These are phyloP conservation scores for Unio pictorum DNA, from an alignment of 2,888 invertebrate genomes.

Conservation along the genomic window DNA sequence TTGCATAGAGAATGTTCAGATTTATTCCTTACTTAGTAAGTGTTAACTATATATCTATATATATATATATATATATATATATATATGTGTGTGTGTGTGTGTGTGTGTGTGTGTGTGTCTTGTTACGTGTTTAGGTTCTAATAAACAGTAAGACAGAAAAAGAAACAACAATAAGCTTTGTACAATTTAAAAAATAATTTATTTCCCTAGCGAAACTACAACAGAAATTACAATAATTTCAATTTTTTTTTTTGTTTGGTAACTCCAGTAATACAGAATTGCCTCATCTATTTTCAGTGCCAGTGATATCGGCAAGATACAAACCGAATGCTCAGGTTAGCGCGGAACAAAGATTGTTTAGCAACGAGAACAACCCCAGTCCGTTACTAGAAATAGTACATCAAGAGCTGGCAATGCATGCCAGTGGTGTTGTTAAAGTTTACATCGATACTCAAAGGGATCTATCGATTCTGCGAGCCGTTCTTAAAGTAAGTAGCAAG, in stretches of 20 bases:
- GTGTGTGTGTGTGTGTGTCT: no score
- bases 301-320: slow-evolving; percentile 40
- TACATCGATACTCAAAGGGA: slow-evolving; percentile 38
- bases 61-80: no score
- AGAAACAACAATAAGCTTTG: no score
- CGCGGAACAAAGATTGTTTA: slow-evolving; percentile 41
- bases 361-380: slow-evolving; percentile 46
- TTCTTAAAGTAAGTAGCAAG: slow-evolving; percentile 23
- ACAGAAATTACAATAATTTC: no score
- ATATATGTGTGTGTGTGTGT: neutral
- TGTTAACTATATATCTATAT: neutral
- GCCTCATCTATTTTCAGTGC: slow-evolving; percentile 24
- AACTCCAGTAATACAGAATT: neutral
- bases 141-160: no score
- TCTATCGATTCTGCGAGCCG: slow-evolving; percentile 17
- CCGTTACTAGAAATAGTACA: slow-evolving; percentile 49
- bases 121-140: no score
- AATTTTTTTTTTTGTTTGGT: no score
- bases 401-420: slow-evolving; percentile 47
- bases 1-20: slow-evolving; percentile 49
- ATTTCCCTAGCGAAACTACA: no score
- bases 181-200: no score
- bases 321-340: slow-evolving; percentile 21
- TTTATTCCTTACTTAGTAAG: slow-evolving; percentile 47
- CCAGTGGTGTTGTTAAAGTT: slow-evolving; percentile 41